Conservation (phyloP, 53 echinoderm and acorn worm genomes). For the Paracentrotus lividus region DNA sequence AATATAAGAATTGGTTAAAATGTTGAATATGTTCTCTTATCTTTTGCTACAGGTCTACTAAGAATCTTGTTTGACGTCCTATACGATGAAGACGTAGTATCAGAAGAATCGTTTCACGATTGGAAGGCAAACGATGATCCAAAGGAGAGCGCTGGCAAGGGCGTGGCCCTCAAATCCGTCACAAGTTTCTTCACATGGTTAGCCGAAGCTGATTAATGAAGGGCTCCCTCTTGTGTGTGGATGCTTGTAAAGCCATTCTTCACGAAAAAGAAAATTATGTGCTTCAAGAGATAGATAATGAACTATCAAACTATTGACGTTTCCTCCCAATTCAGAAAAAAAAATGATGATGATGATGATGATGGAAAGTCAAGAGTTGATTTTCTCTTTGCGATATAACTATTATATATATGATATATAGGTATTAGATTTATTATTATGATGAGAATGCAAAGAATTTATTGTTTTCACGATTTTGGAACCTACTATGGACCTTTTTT, state of each 20-base stretch:
- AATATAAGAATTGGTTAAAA: background rate
- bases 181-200: conserved; percentile 94
- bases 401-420: conserved; percentile 65
- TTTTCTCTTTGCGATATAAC: conserved; percentile 43
- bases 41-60: conserved; percentile 77
- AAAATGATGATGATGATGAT: conserved; percentile 41
- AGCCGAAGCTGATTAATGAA: conserved; percentile 75
- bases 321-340: conserved; percentile 55
- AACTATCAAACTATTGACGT: conserved; percentile 53
- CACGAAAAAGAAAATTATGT: conserved; percentile 16
- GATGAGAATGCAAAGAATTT: conserved; percentile 53
- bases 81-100: conserved; percentile 93
- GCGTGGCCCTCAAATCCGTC: conserved; percentile 92
- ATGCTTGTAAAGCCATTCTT: background rate
- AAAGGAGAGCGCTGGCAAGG: conserved; percentile 84
- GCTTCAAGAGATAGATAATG: conserved; percentile 47
- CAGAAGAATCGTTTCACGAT: conserved; percentile 90
- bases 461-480: conserved; percentile 36
- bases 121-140: conserved; percentile 86
- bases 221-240: background rate
- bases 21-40: no score
- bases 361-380: conserved; percentile 16
- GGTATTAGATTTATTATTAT: conserved; percentile 62
- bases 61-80: conserved; percentile 90
- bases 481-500: background rate